These are phyloP conservation scores for Camponotus floridanus DNA, from an alignment of 1,140 invertebrate genomes.

Conservation along the genomic window DNA sequence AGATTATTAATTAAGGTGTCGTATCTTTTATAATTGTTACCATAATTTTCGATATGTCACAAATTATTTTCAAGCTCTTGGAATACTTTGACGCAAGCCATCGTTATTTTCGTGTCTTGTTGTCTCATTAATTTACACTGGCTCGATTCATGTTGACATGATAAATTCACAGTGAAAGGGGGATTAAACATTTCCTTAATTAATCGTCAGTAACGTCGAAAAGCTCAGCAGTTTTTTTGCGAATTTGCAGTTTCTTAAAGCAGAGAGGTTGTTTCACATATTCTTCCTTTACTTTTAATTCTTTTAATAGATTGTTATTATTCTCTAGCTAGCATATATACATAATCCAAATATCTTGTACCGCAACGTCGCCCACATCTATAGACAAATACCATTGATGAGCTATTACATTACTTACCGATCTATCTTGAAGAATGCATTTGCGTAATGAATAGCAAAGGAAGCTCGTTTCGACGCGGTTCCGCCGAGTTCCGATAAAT, in stretches of 20 bases:
- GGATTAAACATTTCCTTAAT: conserved; percentile 35
- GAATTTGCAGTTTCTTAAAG: not conserved
- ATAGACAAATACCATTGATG: conserved; percentile 7
- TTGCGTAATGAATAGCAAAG: conserved; percentile 2
- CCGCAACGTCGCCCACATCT: not conserved
- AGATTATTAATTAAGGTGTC: conserved; percentile 8
- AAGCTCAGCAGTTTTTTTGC: not conserved
- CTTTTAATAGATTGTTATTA: not conserved
- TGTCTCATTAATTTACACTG: conserved; percentile 29
- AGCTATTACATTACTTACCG: conserved; percentile 19
- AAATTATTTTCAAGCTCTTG: conserved; percentile 32
- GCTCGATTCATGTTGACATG: not conserved
- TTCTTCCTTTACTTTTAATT: not conserved
- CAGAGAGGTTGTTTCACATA: not conserved
- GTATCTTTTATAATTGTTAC: not conserved
- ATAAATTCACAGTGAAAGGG: conserved; percentile 23
- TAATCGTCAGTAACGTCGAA: not conserved
- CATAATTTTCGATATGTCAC: conserved; percentile 11
- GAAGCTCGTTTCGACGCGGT: conserved; percentile 29
- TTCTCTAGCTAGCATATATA: not conserved
- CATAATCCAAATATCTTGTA: not conserved
- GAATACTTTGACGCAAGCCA: not conserved
- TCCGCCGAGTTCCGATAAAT: conserved; percentile 32
- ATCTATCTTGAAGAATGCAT: conserved; percentile 40
- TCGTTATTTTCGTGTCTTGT: conserved; percentile 11